These are phyloP conservation scores for Procavia capensis DNA, from an alignment of 2,113 vertebrate genomes.

Conservation along the genomic window DNA sequence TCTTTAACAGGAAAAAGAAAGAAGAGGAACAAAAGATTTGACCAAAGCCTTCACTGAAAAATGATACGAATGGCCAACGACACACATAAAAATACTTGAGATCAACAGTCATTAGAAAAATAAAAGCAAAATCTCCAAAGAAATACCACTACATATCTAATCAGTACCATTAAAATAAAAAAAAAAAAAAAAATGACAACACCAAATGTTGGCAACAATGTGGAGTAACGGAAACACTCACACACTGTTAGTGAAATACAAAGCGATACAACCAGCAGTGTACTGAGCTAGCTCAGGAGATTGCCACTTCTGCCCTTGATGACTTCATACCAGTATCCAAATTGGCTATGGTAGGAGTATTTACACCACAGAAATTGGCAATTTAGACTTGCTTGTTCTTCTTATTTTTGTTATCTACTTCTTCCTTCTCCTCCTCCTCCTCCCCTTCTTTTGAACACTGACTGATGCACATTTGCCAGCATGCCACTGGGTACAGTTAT, in stretches of 20 bases:
- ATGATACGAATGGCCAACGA: background rate
- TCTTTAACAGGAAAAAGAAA: background rate
- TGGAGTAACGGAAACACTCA: background rate
- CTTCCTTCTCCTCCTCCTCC: accelerated
- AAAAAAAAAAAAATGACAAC: background rate
- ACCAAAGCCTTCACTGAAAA: background rate
- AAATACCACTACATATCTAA: background rate
- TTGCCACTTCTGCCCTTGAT: background rate
- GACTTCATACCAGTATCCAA: background rate
- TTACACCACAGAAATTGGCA: background rate
- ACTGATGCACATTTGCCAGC: constrained; percentile 14
- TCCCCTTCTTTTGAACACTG: background rate
- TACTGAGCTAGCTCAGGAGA: background rate
- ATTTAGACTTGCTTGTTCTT: background rate
- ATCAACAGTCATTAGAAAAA: background rate
- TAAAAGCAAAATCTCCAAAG: background rate
- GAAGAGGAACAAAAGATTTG: background rate
- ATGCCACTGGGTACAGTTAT: background rate
- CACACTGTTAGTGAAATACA: background rate
- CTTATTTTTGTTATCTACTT: background rate
- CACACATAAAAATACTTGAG: background rate
- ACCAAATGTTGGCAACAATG: background rate
- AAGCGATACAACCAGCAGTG: background rate
- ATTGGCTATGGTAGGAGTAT: background rate
- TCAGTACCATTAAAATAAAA: background rate